phyloP scores from a whole-genome alignment of 2,797 vertebrate genomes.

The Furcifer pardalis region DNA sequence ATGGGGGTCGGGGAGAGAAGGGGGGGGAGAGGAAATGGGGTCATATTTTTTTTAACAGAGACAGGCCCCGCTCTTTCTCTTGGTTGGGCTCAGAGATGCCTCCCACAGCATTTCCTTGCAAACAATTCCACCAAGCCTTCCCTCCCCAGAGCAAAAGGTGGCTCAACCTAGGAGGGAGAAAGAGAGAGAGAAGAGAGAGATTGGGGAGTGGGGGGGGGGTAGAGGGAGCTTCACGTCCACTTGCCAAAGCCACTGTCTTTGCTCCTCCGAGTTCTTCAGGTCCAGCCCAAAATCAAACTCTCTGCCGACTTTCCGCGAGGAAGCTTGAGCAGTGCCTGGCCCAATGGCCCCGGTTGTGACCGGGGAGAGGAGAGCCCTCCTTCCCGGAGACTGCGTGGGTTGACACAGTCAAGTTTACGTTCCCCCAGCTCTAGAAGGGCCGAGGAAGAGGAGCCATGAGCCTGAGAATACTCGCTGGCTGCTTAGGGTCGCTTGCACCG shows the following conservation, averaged over 20 bases:
- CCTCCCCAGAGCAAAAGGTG: constrained; percentile 22
- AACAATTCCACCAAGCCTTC: constrained; percentile 20
- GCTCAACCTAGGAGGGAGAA: background rate
- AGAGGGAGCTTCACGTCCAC: constrained; percentile 48
- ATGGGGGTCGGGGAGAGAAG: too few species aligned
- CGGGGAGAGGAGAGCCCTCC: constrained; percentile 21
- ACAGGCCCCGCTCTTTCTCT: background rate
- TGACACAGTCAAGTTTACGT: constrained; percentile 60
- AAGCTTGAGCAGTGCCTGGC: constrained; percentile 12
- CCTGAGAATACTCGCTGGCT: background rate
- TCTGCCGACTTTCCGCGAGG: background rate
- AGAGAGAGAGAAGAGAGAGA: background rate
- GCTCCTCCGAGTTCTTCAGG: constrained; percentile 39
- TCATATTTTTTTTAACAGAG: background rate
- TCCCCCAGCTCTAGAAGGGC: constrained; percentile 9
- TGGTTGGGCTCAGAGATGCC: background rate
- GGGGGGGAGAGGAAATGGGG: too few species aligned
- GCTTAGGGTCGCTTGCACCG: background rate
- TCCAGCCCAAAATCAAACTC: constrained; percentile 10
- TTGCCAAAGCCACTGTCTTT: constrained; percentile 55
- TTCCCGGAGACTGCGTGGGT: background rate
- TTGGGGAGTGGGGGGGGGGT: background rate
- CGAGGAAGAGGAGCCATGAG: background rate
- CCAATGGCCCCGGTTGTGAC: background rate
- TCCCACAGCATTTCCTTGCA: constrained; percentile 24